These are phyloP conservation scores for Sepioteuthis lessoniana DNA, from an alignment of 2,888 invertebrate genomes.

Conservation along the genomic window DNA sequence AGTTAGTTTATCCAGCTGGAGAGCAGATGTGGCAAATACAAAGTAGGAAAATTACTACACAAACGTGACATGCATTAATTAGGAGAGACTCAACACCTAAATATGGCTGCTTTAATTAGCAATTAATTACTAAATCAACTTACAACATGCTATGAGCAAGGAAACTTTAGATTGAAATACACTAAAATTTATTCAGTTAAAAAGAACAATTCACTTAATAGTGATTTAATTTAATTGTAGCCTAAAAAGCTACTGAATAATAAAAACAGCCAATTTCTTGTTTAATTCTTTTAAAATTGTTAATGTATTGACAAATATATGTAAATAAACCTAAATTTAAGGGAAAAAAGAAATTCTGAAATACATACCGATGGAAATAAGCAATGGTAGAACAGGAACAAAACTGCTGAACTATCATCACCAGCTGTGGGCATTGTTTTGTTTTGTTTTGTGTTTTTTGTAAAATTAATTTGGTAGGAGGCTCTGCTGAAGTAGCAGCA, in stretches of 20 bases:
- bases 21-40: constrained; percentile 14
- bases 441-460: background rate
- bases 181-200: background rate
- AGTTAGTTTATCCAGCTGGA: background rate
- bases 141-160: background rate
- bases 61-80: background rate
- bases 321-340: background rate
- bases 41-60: constrained; percentile 17
- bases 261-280: background rate
- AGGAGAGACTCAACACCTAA: background rate
- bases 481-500: constrained; percentile 38
- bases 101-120: background rate
- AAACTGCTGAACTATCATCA: constrained; percentile 36
- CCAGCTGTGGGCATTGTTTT: background rate
- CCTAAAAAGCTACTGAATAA: background rate
- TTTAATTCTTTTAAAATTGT: background rate
- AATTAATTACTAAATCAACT: background rate
- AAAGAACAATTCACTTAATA: background rate
- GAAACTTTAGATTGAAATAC: background rate
- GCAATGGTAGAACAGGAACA: constrained; percentile 24
- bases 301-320: background rate
- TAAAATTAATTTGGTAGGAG: background rate
- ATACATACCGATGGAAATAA: constrained; percentile 46
- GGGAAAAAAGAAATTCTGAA: constrained; percentile 45
- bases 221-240: background rate